Conservation (phyloP, 2,113 vertebrate species). For the Piaya cayana region DNA sequence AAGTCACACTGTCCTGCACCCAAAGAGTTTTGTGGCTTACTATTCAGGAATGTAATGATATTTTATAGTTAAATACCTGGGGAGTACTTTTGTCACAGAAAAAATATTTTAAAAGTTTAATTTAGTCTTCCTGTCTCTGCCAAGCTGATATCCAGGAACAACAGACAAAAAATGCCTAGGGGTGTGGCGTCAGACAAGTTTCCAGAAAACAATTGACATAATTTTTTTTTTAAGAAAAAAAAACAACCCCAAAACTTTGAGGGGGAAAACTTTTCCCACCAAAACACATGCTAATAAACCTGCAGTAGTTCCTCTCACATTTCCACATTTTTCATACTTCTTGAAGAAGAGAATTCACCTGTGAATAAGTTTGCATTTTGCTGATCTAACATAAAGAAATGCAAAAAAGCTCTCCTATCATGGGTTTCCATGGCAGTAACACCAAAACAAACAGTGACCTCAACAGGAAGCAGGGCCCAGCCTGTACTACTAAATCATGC, state of each 20-base stretch:
- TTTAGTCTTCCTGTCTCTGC: background rate
- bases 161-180: background rate
- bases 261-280: background rate
- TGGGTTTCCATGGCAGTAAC: conserved; percentile 62
- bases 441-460: conserved; percentile 62
- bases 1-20: background rate
- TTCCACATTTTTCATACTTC: background rate
- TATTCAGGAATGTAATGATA: background rate
- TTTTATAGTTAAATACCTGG: background rate
- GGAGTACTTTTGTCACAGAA: background rate
- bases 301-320: background rate
- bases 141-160: background rate
- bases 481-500: background rate
- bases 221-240: background rate
- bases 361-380: background rate
- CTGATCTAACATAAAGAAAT: background rate
- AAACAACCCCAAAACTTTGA: background rate
- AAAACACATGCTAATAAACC: background rate
- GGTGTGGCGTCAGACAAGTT: background rate
- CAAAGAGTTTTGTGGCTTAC: background rate
- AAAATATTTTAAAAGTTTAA: background rate
- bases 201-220: background rate
- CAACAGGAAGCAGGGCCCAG: conserved; percentile 53
- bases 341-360: background rate
- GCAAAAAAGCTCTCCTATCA: background rate